phyloP scores from a whole-genome alignment of 2,888 invertebrate species.

The Cantharis rufa region DNA sequence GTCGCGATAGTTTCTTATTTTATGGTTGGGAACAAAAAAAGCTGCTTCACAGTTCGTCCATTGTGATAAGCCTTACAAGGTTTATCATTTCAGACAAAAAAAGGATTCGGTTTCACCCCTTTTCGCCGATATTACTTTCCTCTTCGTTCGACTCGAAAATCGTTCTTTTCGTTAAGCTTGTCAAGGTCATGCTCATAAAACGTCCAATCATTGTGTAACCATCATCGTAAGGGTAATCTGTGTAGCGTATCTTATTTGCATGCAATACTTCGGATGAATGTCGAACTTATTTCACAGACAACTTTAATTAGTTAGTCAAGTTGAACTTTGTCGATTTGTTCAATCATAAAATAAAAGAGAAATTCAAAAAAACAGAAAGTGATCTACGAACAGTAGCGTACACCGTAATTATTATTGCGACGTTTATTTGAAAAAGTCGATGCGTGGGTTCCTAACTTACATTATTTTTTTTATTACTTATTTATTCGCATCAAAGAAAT shows the following conservation, averaged over 20 bases:
- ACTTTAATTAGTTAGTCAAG: background rate
- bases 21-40: background rate
- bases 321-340: background rate
- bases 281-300: background rate
- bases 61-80: background rate
- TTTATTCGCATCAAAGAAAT: too few species aligned
- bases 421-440: background rate
- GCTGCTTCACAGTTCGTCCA: background rate
- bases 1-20: background rate
- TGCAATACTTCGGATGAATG: background rate
- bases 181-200: background rate
- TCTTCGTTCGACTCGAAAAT: background rate
- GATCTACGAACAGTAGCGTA: background rate
- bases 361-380: background rate
- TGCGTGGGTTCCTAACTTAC: too few species aligned
- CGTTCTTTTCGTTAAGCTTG: background rate
- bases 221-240: background rate
- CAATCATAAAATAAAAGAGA: background rate
- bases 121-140: background rate
- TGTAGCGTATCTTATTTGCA: background rate
- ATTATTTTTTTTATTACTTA: too few species aligned
- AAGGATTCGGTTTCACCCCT: background rate
- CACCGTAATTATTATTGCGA: background rate
- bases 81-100: background rate
- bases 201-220: background rate